Evolutionary conservation across 2,797 vertebrate species (phyloP), one percentile per base, ranked within the genome.

Genomic region (Thaleichthys pacificus): DNA sequence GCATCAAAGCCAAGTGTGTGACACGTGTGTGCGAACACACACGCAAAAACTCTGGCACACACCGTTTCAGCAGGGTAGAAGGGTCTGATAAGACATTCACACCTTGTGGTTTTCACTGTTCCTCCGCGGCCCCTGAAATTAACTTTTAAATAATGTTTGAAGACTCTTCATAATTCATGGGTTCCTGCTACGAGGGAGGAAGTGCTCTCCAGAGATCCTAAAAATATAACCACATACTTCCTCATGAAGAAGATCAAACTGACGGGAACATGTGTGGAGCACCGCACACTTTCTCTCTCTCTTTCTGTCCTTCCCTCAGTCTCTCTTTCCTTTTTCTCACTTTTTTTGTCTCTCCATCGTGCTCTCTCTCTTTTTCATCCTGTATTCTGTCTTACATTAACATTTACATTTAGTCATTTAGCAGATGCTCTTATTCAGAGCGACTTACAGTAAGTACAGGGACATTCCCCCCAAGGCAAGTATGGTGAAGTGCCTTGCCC

Each of bases 81-180:
- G 35, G 35, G 35, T 8, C 35, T 11, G 47, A 49, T 5, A 9
- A 49, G 14, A 49, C 14, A 49, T 54, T 17, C 14, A 54, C 49
- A 54, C 49, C 14, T 54, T 19, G 14, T 54, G 15, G 15, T 54
- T 19, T 51, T 51, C 4, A 38, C 35, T 54, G 14, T 19, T 19
- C 49, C 49, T 19, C 17, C 7, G 49, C 0, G 49, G 2, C 11
- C 14, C 14, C 49, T 19, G 17, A 54, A 54, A 82, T 80, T 74
- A 76, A 77, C 80, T 78, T 84, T 82, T 84, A 76, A 81, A 83
- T 83, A 78, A 85, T 85, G 77, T 85, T 82, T 81, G 77, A 83
- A 83, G 66, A 78, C 70, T 63, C 66, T 78, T 83, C 76, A 81
- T 83, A 83, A 81, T 85, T 85, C 6, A 85, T 54, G 58, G 1